A percentile compares a stretch with the other conserved stretches of the same genome.
Evolutionary conservation across 1,140 invertebrate species (phyloP).

Genomic region (Hesperophylax magnus): DNA sequence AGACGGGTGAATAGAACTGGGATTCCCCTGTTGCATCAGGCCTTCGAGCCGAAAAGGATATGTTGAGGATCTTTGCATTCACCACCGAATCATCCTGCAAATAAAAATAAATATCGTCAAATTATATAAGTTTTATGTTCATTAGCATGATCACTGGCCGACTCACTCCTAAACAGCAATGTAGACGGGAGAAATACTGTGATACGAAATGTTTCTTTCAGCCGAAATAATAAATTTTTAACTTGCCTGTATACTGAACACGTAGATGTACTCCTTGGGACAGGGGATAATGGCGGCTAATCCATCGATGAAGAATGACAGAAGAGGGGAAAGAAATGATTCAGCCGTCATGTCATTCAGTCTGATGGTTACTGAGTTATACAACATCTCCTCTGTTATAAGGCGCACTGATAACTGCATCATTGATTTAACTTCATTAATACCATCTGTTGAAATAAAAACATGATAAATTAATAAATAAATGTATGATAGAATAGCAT

Average conservation of each 20-base stretch:
- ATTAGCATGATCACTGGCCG: too few relatives aligned
- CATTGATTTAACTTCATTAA: slow-evolving; percentile 91
- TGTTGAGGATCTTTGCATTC: slow-evolving; percentile 89
- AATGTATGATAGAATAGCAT: too few relatives aligned
- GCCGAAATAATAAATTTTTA: background rate
- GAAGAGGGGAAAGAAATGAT: slow-evolving; percentile 91
- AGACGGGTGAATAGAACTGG: slow-evolving; percentile 90
- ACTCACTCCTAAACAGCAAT: too few relatives aligned
- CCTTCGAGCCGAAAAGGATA: slow-evolving; percentile 92
- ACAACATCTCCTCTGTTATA: slow-evolving; percentile 95
- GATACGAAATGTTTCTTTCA: too few relatives aligned
- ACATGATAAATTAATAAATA: too few relatives aligned
- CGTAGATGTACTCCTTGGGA: slow-evolving; percentile 92
- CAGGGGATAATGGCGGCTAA: slow-evolving; percentile 93
- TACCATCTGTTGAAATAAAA: slow-evolving; percentile 77
- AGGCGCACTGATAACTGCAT: slow-evolving; percentile 91
- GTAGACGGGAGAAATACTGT: background rate
- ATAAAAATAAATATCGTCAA: background rate
- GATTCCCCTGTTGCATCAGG: slow-evolving; percentile 82
- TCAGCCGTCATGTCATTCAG: slow-evolving; percentile 94
- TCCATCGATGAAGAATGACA: slow-evolving; percentile 92
- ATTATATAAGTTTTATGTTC: too few relatives aligned
- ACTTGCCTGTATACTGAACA: slow-evolving; percentile 90
- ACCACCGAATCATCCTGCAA: slow-evolving; percentile 89
- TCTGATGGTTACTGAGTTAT: slow-evolving; percentile 94